Base-by-base conservation (phyloP, 2,888 invertebrate genomes). In the Tachystola acroxantha region DNA sequence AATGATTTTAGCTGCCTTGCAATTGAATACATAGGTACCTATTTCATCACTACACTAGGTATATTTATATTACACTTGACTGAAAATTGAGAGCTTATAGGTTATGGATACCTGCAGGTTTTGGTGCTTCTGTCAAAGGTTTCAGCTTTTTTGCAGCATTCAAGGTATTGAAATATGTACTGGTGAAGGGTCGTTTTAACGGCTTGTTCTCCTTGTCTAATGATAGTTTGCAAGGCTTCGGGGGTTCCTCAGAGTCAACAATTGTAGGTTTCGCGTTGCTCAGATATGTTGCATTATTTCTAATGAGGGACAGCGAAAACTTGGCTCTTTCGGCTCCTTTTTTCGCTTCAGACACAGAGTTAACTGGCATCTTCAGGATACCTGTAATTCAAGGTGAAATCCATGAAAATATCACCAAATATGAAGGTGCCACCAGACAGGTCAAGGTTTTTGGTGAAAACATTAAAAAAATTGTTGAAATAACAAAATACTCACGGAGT, bases 301-400 rank as follows among this genome's bases (percentile, higher is more conserved):
- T 79, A 49, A 68, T 78, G 49, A 84, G 58, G 45, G 85, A 82
- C 40, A 87, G 64, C 39, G 81, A 75, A 64, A 76, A 74, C 69
- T 67, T 85, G 39, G 76, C 54, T 70, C 73, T 85, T 42, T 73
- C 76, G 50, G 70, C 75, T 69, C 74, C 71, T 75, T 77, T 77
- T 74, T 78, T 84, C 55, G 71, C 74, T 74, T 78, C 73, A 43
- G 67, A 62, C 47, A 74, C 65, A 70, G 76, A 78, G 61, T 84
- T 82, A 75, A 82, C 78, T 82, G 82, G 87, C 87, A 88, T 88
- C 85, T 87, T 87, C 85, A 82, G 87, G 59, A 80, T 66, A 84
- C 85, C 87, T 88, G 76, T 9, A 71, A 80, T 50, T 45, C 35
- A 48, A 41, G 27, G 44, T 36, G 31, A 24, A 36, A 30, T 36